Conservation (phyloP, 2,797 vertebrate species). For the Micrastur ruficollis region DNA sequence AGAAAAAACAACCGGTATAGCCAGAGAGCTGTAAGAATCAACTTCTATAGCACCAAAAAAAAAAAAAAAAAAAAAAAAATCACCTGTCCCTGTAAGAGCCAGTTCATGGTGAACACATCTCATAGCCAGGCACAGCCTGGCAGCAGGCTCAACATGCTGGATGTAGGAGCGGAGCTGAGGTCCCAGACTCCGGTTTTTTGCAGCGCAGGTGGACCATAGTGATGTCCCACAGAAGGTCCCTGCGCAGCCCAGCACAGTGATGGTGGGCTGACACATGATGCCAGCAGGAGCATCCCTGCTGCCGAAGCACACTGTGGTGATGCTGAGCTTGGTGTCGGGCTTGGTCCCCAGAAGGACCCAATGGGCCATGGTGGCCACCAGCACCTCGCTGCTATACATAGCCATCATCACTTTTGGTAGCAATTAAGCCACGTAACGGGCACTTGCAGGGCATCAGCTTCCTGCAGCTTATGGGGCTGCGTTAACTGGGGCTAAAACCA, state of each 20-base stretch:
- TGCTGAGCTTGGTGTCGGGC: neutral
- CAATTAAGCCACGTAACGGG: rapidly evolving
- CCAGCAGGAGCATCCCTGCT: neutral
- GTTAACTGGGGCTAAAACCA: neutral
- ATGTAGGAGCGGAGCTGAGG: neutral
- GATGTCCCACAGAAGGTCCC: neutral
- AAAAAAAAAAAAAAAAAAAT: neutral
- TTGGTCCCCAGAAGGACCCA: neutral
- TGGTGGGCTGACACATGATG: neutral
- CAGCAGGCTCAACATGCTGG: neutral
- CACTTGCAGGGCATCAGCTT: neutral
- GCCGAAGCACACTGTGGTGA: rapidly evolving
- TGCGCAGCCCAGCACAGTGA: rapidly evolving
- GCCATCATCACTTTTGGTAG: neutral
- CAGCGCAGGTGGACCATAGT: neutral
- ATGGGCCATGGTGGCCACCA: rapidly evolving
- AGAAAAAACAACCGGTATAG: neutral
- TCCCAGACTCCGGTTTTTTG: neutral
- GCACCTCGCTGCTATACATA: rapidly evolving
- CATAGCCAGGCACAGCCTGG: neutral
- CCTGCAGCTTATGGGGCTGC: neutral
- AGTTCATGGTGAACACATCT: neutral
- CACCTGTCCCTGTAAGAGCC: neutral
- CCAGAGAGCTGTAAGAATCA: neutral
- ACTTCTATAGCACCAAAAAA: neutral